phyloP scores from a whole-genome alignment of 2,888 invertebrate species.

The Chalcis sispes region DNA sequence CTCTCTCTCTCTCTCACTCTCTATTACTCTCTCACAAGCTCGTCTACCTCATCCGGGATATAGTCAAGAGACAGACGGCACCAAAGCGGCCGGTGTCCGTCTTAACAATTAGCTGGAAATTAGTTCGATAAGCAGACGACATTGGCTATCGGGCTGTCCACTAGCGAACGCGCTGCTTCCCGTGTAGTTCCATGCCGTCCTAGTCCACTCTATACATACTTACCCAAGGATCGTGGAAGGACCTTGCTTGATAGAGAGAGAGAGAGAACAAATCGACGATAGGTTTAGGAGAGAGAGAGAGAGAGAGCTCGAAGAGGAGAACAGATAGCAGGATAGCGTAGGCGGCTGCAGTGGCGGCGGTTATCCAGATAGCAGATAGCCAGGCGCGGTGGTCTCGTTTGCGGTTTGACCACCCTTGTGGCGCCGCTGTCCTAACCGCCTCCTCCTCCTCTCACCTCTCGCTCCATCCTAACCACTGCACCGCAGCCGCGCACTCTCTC shows the following conservation, averaged over 20 bases:
- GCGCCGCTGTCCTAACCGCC: slow-evolving; percentile 72
- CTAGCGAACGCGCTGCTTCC: not conserved
- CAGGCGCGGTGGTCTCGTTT: slow-evolving; percentile 76
- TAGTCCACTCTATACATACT: slow-evolving; percentile 19
- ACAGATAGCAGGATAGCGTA: slow-evolving; percentile 59
- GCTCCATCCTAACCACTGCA: slow-evolving; percentile 69
- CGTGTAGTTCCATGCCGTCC: not conserved
- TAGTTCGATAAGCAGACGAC: slow-evolving; percentile 66
- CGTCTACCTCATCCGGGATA: not conserved
- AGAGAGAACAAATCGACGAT: slow-evolving; percentile 12
- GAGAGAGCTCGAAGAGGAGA: too few species aligned
- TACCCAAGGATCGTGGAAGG: slow-evolving; percentile 40
- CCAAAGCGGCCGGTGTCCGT: slow-evolving; percentile 42
- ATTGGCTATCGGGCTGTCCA: too few species aligned
- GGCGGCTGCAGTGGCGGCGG: slow-evolving; percentile 69
- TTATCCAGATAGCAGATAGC: slow-evolving; percentile 76
- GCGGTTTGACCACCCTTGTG: slow-evolving; percentile 76
- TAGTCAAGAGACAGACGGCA: not conserved
- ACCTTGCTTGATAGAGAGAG: slow-evolving; percentile 12
- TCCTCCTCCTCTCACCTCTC: slow-evolving; percentile 48
- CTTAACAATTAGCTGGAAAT: slow-evolving; percentile 66
- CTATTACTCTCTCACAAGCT: too few species aligned
- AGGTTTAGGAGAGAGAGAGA: slow-evolving; percentile 34
- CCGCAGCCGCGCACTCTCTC: slow-evolving; percentile 65
- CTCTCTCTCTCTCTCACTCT: too few species aligned